Evolutionary conservation across 2,888 invertebrate species (phyloP), one percentile per base, ranked within the genome.

Genomic region (Bombyx huttoni): DNA sequence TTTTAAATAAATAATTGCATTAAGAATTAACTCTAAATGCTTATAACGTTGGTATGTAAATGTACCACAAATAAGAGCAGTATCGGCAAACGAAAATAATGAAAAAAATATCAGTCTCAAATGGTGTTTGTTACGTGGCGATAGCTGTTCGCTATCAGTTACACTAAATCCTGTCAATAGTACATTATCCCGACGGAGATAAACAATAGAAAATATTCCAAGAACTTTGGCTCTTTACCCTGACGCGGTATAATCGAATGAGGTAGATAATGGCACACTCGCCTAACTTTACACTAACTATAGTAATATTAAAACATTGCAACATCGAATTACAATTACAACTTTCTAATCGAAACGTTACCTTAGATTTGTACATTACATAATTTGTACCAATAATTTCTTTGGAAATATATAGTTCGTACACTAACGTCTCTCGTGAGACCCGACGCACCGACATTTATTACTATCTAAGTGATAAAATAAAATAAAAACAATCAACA

Each of bases 401-500:
- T 88, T 88, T 88, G 88, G 86, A 74, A 81, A 83, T n/a, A 81
- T 79, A 81, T 78, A 79, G 71, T 68, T 78, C 63, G 61, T 74
- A 67, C 65, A 58, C 61, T 68, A 68, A 74, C 61, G 62, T 63
- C 66, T 63, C 66, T 70, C 60, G 61, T 71, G 67, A 74, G 68
- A 75, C 70, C 77, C 79, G 84, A 83, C 70, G 65, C 65, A 71
- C 70, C 68, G 72, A 78, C 68, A 67, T 63, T 73, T 79, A 78
- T 80, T 56, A 58, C 60, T 63, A 56, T 54, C 75, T 79, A 77
- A 63, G 40, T 58, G 65, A 63, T 63, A 73, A 74, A 80, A 87
- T 84, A 85, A 86, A 85, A 84, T 85, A 84, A 81, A 82, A 86
- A 88, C 82, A 86, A 81, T 85, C 85, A 88, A 87, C 87, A 87